Base-by-base conservation (phyloP, 1,140 invertebrate species). In the Zaprionus ghesquierei region DNA sequence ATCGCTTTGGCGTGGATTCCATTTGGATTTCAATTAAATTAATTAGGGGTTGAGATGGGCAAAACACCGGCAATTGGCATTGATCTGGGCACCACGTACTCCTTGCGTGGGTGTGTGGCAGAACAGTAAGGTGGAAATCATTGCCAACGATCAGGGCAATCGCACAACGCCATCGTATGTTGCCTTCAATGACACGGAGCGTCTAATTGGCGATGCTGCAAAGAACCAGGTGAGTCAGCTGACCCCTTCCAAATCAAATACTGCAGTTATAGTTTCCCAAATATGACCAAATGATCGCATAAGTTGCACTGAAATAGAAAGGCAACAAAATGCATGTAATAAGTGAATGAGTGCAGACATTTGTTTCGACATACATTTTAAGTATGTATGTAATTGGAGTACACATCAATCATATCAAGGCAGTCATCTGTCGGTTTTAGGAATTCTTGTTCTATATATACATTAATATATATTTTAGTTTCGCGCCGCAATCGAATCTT, bases 131-230 rank as follows among this genome's bases (percentile, higher is more conserved):
- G 95, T 98, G 44, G 97, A 98, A 92, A 98, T 98, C 85, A 98
- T 98, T 81, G 97, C 97, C 82, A 98, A 98, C 91, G 97, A 98
- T 91, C 97, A 98, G 93, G 98, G 97, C 20, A 98, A 98, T 93
- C 93, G 97, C 49, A 98, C 97, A 25, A 98, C 97, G 38, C 97
- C 97, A 8, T 96, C 95, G 61, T 98, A 98, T 92, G 97, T 98
- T 38, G 97, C 97, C 1, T 96, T 97, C 92, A 97, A 95, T 1
- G 96, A 97, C 69, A 95, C 95, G 0, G 96, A 97, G 90, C 93
- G 69, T 50, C 68, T 92, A 4, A 92, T 92, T 63, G 91, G 91
- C 63, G 91, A 92, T 80, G 90, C 92, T 3, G 95, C 95, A 35
- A 92, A 92, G 55, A 92, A 92, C 66, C 91, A 92, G 79, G 91